These are phyloP conservation scores for Cataglyphis altisquamis DNA, from an alignment of 2,888 invertebrate genomes.

Conservation along the genomic window DNA sequence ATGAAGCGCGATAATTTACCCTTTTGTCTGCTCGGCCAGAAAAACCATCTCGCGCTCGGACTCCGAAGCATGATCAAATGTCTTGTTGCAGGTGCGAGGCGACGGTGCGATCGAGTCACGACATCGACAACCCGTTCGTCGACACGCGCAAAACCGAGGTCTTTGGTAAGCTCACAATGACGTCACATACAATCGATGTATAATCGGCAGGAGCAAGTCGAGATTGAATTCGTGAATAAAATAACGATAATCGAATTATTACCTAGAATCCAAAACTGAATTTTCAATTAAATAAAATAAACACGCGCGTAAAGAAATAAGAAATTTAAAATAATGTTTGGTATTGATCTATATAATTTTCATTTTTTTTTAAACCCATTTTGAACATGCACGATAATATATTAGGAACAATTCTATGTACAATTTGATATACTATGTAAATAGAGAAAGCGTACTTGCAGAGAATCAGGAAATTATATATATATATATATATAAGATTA, in stretches of 20 bases:
- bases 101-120: conserved; percentile 76
- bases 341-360: not conserved
- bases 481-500: not conserved
- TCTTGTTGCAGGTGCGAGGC: conserved; percentile 80
- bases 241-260: conserved; percentile 1
- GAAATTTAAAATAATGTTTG: not conserved
- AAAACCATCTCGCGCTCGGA: not conserved
- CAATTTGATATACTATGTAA: conserved; percentile 4
- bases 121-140: conserved; percentile 70
- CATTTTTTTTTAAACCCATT: not conserved
- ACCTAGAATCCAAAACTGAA: not conserved
- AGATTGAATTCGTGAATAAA: not conserved
- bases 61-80: conserved; percentile 39
- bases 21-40: not conserved
- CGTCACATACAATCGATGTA: conserved; percentile 13
- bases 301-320: not conserved
- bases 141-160: conserved; percentile 79
- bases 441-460: not conserved
- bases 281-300: conserved; percentile 1
- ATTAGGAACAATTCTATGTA: not conserved
- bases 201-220: not conserved
- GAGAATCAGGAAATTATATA: conserved; percentile 21
- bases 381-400: not conserved
- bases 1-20: conserved; percentile 34
- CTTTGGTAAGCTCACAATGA: conserved; percentile 78